Percentiles rank a stretch among this genome's conserved stretches.
Conservation (phyloP, 1,140 invertebrate genomes). For the Bombus pascuorum region DNA sequence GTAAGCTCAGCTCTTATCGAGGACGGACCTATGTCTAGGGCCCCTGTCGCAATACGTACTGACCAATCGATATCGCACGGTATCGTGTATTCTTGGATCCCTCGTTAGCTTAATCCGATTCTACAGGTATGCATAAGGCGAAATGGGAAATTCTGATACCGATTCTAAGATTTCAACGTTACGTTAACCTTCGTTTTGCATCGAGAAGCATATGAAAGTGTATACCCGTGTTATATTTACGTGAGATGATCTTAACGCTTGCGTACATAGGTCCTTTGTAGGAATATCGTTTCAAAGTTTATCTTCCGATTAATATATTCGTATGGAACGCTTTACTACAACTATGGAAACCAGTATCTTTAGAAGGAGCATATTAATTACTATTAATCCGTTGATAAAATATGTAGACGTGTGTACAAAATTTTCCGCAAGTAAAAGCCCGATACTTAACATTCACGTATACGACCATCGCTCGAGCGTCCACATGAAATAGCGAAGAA, state of each 20-base stretch:
- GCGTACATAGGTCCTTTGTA: background rate
- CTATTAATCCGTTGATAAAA: background rate
- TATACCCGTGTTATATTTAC: background rate
- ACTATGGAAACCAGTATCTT: background rate
- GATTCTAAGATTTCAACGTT: background rate
- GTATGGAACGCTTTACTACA: background rate
- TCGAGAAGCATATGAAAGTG: background rate
- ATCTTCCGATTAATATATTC: background rate
- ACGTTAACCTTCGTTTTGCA: background rate
- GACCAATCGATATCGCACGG: conserved; percentile 55
- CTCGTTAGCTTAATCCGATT: background rate
- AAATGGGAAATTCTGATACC: background rate
- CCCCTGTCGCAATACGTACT: conserved; percentile 70
- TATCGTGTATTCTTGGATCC: conserved; percentile 1
- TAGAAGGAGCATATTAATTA: background rate
- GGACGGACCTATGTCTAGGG: conserved; percentile 73
- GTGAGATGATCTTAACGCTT: background rate
- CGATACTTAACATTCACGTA: background rate
- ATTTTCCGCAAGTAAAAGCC: background rate
- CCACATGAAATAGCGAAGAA: too few relatives aligned
- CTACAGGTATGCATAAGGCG: background rate
- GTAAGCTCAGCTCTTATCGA: conserved; percentile 83
- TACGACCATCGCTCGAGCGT: background rate
- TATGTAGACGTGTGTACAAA: background rate
- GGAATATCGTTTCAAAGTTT: background rate